A percentile compares a stretch with the other conserved stretches of the same genome.
These are phyloP conservation scores for Alosa alosa DNA, from an alignment of 2,113 vertebrate genomes.

Conservation along the genomic window DNA sequence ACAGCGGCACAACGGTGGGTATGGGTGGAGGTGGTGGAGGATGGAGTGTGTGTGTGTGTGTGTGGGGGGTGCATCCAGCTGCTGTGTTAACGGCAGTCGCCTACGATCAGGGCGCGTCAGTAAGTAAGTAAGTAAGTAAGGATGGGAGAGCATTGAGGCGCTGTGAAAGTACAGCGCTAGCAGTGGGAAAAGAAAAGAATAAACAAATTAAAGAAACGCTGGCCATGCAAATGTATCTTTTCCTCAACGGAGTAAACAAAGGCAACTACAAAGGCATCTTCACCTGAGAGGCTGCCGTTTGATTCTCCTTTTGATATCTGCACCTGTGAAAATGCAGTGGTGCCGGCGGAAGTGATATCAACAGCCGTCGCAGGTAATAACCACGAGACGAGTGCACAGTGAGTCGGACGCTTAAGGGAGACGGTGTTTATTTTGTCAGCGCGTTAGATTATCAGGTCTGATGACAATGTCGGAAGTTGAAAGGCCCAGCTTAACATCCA, in stretches of 20 bases:
- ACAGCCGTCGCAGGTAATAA: background rate
- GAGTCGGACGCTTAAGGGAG: background rate
- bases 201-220: background rate
- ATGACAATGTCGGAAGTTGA: background rate
- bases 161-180: background rate
- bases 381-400: background rate
- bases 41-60: no score
- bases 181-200: background rate
- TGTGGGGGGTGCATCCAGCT: background rate
- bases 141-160: background rate
- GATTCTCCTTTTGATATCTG: slow-evolving; percentile 8
- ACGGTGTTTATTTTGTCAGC: background rate
- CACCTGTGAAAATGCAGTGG: background rate
- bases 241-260: slow-evolving; percentile 9
- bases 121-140: background rate
- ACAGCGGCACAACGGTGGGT: no score
- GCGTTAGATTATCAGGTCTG: background rate
- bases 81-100: background rate
- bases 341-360: background rate
- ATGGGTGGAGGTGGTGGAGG: no score
- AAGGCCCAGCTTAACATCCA: background rate
- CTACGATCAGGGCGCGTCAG: background rate
- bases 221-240: background rate
- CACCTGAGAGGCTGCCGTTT: background rate
- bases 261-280: background rate